These are phyloP conservation scores for Stenurella melanura DNA, from an alignment of 2,888 invertebrate species.

Conservation along the genomic window DNA sequence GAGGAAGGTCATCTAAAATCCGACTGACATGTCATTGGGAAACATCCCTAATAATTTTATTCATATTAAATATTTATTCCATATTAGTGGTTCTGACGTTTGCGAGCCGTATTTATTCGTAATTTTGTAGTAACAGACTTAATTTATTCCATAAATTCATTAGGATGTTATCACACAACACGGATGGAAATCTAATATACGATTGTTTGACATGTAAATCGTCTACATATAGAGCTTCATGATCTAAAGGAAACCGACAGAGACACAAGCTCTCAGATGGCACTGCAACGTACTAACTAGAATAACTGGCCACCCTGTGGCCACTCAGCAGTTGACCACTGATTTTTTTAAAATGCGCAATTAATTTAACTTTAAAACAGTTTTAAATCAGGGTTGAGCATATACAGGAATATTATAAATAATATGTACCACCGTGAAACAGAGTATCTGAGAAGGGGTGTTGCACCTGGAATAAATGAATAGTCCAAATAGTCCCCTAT, in stretches of 20 bases:
- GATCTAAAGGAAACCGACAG: constrained; percentile 59
- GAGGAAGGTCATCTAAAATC: background rate
- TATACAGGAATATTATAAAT: no score
- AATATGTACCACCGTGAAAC: no score
- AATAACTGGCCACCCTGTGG: constrained; percentile 10
- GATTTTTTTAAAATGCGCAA: background rate
- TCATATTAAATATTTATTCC: background rate
- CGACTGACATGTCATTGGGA: background rate
- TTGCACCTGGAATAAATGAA: no score
- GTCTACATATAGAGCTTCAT: constrained; percentile 58
- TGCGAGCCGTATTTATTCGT: constrained; percentile 22
- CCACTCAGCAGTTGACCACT: background rate
- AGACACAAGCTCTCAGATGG: constrained; percentile 49
- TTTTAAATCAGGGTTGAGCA: background rate
- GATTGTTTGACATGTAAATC: constrained; percentile 65
- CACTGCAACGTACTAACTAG: constrained; percentile 28
- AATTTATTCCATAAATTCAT: constrained; percentile 64
- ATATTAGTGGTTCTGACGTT: background rate
- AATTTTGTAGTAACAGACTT: constrained; percentile 44
- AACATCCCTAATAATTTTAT: background rate
- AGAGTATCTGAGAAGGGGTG: no score
- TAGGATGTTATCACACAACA: constrained; percentile 61
- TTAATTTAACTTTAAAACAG: background rate
- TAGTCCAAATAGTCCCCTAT: no score
- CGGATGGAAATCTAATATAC: constrained; percentile 62